phyloP scores from a whole-genome alignment of 2,113 vertebrate genomes.

The Clarias batrachus region DNA sequence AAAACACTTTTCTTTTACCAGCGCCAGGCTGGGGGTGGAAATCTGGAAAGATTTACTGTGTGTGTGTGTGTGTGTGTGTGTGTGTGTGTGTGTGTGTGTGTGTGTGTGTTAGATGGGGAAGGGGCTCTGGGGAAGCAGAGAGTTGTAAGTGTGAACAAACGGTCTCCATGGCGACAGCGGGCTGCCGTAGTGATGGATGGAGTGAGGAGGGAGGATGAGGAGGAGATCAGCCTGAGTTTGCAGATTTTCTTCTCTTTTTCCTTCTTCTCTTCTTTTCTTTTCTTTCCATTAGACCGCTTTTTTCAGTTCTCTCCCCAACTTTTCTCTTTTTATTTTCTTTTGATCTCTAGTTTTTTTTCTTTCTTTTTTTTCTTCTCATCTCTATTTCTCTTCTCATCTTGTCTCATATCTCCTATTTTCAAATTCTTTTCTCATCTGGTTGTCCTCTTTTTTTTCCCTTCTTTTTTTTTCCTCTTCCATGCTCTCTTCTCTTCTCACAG shows the following conservation, averaged over 20 bases:
- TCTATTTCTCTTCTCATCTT: background rate
- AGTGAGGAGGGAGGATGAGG: slow-evolving; percentile 60
- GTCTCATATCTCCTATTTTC: background rate
- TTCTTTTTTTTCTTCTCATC: background rate
- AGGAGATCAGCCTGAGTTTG: background rate
- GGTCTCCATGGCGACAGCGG: slow-evolving; percentile 74
- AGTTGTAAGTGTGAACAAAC: slow-evolving; percentile 70
- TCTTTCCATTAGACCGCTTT: background rate
- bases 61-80: slow-evolving; percentile 39
- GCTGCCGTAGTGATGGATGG: slow-evolving; percentile 70
- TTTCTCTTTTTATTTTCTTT: background rate
- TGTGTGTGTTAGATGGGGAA: slow-evolving; percentile 45
- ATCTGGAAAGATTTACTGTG: slow-evolving; percentile 70
- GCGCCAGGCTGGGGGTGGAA: slow-evolving; percentile 52
- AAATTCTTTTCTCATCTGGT: background rate
- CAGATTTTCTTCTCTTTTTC: background rate
- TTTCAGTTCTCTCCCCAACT: background rate
- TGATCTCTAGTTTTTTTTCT: background rate
- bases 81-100: slow-evolving; percentile 15
- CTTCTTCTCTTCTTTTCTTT: background rate
- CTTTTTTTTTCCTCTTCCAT: background rate
- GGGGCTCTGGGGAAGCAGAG: slow-evolving; percentile 52
- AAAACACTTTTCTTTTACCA: slow-evolving; percentile 33
- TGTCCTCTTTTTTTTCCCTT: background rate
- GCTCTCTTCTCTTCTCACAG: slow-evolving; percentile 51